phyloP scores from a whole-genome alignment of 2,113 vertebrate species.

The Dipodomys spectabilis region DNA sequence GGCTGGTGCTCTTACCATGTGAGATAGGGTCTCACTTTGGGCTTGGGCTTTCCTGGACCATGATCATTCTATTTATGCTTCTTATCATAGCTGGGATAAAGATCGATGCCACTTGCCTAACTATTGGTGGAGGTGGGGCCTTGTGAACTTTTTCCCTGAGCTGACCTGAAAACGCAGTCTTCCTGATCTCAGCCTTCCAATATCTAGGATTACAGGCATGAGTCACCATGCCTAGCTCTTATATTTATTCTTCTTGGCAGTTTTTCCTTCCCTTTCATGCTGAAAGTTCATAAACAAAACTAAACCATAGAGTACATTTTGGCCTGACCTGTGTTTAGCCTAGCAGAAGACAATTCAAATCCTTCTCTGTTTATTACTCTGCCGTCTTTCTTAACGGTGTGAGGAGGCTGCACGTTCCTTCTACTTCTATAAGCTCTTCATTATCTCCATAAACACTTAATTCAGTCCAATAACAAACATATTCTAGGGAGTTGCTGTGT shows the following conservation, averaged over 20 bases:
- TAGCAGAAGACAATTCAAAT: not conserved
- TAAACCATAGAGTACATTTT: not conserved
- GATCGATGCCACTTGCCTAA: too few species aligned
- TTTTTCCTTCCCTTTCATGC: not conserved
- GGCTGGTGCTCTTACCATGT: too few species aligned
- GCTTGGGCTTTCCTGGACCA: too few species aligned
- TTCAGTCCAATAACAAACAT: not conserved
- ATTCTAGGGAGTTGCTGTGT: not conserved
- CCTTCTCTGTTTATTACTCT: not conserved
- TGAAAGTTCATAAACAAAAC: not conserved
- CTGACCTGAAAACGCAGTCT: too few species aligned
- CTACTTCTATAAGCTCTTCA: not conserved
- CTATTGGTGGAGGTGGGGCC: too few species aligned
- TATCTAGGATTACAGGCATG: too few species aligned
- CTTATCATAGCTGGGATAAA: too few species aligned
- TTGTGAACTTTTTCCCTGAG: too few species aligned
- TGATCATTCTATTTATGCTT: too few species aligned
- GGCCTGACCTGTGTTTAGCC: not conserved
- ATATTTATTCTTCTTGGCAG: not conserved
- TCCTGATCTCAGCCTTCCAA: too few species aligned
- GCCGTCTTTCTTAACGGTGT: not conserved
- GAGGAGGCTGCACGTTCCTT: not conserved
- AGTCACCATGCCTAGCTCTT: too few species aligned
- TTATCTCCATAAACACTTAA: not conserved
- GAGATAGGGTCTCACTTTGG: too few species aligned